Evolutionary conservation across 2,113 vertebrate species (phyloP).

Genomic region (Cricetomys ansorgei): DNA sequence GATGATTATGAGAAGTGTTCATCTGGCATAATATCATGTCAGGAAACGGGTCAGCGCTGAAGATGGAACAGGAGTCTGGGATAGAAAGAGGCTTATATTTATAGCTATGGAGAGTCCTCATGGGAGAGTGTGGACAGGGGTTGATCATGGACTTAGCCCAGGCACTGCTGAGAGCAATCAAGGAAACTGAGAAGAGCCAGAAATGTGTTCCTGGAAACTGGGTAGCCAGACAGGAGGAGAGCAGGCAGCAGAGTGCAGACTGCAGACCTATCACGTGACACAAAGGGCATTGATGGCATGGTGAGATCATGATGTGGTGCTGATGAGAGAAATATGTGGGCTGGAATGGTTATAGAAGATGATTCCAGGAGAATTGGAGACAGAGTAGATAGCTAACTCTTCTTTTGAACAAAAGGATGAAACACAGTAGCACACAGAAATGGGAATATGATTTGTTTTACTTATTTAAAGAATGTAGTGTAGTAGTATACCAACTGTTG

Average conservation of each 20-base stretch:
- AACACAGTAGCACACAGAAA: neutral
- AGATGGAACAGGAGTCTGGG: neutral
- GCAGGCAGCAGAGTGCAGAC: neutral
- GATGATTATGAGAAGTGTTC: neutral
- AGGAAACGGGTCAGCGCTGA: neutral
- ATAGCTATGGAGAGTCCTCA: neutral
- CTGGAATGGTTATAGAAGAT: neutral
- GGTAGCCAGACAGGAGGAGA: neutral
- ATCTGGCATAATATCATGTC: neutral
- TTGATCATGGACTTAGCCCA: neutral
- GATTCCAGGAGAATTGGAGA: neutral
- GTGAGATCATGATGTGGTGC: neutral
- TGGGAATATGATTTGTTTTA: neutral
- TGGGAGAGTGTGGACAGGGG: neutral
- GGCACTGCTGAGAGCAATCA: neutral
- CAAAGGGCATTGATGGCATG: neutral
- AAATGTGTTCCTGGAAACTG: neutral
- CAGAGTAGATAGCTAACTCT: neutral
- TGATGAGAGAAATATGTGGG: neutral
- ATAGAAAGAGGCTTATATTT: neutral
- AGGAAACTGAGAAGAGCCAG: neutral
- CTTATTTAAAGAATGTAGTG: neutral
- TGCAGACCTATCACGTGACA: neutral
- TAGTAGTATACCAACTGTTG: too few species aligned
- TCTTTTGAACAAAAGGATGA: neutral